A percentile compares a stretch with the other conserved stretches of the same genome.
phyloP scores from a whole-genome alignment of 2,888 invertebrate species.

The Diploptera punctata region DNA sequence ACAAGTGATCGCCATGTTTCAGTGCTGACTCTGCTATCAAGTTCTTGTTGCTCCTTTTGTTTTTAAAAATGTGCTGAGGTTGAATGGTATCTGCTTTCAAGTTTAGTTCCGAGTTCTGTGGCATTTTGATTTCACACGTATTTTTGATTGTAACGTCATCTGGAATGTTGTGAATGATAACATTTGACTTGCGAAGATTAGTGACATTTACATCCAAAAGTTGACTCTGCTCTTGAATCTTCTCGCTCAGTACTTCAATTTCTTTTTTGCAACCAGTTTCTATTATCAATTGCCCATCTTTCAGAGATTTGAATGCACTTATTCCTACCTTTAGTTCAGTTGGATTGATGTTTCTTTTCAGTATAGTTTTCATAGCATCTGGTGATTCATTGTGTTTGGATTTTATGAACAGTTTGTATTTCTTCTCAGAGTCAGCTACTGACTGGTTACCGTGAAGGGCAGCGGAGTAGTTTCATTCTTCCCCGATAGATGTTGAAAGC shows the following conservation, averaged over 20 bases:
- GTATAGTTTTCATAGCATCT: not conserved
- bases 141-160: not conserved
- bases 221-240: not conserved
- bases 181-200: not conserved
- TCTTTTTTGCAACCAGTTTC: not conserved
- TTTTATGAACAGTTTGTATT: not conserved
- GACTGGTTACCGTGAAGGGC: not conserved
- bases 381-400: not conserved
- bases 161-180: not conserved
- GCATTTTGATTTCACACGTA: not conserved
- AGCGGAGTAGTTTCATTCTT: not conserved
- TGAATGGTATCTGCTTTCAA: too few relatives aligned
- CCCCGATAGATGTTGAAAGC: not conserved
- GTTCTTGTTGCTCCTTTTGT: too few relatives aligned
- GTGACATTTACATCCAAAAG: not conserved
- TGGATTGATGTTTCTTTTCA: not conserved
- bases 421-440: not conserved
- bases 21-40: too few relatives aligned
- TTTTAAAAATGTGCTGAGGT: too few relatives aligned
- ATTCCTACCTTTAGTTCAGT: too few relatives aligned
- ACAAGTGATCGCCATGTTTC: too few relatives aligned
- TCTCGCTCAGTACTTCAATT: not conserved
- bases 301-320: too few relatives aligned
- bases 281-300: not conserved
- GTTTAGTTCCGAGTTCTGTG: too few relatives aligned